Base-by-base conservation (phyloP, 1,140 invertebrate species). In the Calliopsis andreniformis region DNA sequence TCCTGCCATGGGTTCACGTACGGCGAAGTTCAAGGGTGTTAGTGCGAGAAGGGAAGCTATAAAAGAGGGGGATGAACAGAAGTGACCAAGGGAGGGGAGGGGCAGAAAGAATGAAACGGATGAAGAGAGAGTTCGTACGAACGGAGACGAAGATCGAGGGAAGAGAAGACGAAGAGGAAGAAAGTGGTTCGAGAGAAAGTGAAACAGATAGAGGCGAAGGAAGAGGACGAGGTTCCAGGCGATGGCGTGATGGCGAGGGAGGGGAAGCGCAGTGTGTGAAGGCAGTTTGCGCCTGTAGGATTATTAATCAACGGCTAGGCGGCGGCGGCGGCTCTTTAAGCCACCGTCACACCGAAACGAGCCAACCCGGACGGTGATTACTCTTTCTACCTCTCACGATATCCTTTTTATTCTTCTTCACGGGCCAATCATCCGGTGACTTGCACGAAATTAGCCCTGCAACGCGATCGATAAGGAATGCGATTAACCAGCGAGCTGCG, bases 281-380 rank as follows among this genome's bases (percentile, higher is more conserved):
- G 53, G 63, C 30, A 75, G 42, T n/a, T 68, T 68, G 42, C 53
- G 72, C 63, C 63, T 49, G 42, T 49, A 49, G 56, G 83, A 77
- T 75, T 82, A 78, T 78, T 80, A 83, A 84, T 82, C 80, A 82
- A 80, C 73, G 64, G 55, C 28, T 58, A 59, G 47, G 62, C 62
- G 35, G 35, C 35, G 35, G 35, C 35, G 53, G 72, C 70, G 63
- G 64, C 56, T 45, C 42, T 80, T 80, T 80, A 76, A 77, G 72
- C 72, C 63, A 58, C 63, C 72, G 63, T 68, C 72, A 68, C 63
- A 75, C 63, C 63, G 30, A 68, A 68, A 64, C 70, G 32, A 64
- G 18, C 71, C 66, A 39, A n/a, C 61, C 39, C n/a, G 10, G 14
- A 43, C 49, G 47, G 42, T 56, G 49, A 55, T 67, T 75, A 67